Evolutionary conservation across 2,888 invertebrate genomes (phyloP).

Genomic region (Pollenia griseotomentosa): DNA sequence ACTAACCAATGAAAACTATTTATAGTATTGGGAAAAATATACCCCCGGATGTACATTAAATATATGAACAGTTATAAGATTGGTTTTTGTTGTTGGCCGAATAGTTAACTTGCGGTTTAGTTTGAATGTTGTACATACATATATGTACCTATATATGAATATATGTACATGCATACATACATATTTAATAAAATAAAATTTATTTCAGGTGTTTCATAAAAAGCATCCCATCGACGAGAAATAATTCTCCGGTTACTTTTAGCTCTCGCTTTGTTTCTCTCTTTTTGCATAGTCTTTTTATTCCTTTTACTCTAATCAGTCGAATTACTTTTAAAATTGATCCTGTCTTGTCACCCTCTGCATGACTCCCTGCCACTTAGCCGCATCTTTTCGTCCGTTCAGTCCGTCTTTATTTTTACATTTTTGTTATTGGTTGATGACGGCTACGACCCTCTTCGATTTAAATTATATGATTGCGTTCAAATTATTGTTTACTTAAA

Average conservation of each 20-base stretch:
- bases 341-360: slow-evolving; percentile 49
- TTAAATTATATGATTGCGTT: slow-evolving; percentile 75
- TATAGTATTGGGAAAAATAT: slow-evolving; percentile 18
- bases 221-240: no score
- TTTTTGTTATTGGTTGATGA: slow-evolving; percentile 66
- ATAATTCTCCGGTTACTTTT: not conserved
- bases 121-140: no score
- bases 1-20: not conserved
- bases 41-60: slow-evolving; percentile 35
- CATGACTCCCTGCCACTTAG: slow-evolving; percentile 25
- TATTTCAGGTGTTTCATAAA: no score
- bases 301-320: slow-evolving; percentile 30
- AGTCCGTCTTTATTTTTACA: slow-evolving; percentile 27
- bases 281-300: not conserved
- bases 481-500: slow-evolving; percentile 76
- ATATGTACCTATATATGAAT: no score
- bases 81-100: not conserved
- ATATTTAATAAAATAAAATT: no score
- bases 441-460: slow-evolving; percentile 69
- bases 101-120: no score
- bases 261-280: not conserved
- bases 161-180: no score
- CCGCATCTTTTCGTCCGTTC: not conserved
- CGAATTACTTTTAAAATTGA: slow-evolving; percentile 37
- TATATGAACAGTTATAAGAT: not conserved